phyloP scores from a whole-genome alignment of 2,797 vertebrate species.

The Knipowitschia caucasica region DNA sequence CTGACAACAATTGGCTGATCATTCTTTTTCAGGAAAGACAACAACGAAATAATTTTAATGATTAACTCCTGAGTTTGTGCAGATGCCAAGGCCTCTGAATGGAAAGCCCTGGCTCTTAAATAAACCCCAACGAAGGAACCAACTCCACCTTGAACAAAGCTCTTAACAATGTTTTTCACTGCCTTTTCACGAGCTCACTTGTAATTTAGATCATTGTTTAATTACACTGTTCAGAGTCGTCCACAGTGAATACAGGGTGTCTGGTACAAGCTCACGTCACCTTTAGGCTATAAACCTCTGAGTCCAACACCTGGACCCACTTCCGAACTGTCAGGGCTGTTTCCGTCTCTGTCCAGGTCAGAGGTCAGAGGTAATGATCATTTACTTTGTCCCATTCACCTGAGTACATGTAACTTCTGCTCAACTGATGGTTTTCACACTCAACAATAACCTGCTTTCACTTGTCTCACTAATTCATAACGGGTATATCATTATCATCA shows the following conservation, averaged over 20 bases:
- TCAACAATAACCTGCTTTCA: neutral
- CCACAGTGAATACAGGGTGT: constrained; percentile 1
- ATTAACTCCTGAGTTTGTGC: constrained; percentile 2
- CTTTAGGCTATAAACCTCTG: constrained; percentile 37
- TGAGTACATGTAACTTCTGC: neutral
- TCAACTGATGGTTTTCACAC: neutral
- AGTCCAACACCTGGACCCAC: constrained; percentile 55
- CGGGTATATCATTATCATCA: neutral
- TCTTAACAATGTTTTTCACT: constrained; percentile 35
- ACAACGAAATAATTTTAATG: constrained; percentile 14
- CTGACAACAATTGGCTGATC: neutral
- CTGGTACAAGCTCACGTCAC: constrained; percentile 28
- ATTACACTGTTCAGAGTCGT: constrained; percentile 20
- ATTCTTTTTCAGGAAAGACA: neutral
- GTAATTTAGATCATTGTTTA: constrained; percentile 16
- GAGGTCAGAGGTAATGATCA: neutral
- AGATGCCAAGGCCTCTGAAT: neutral
- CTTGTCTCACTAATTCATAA: neutral
- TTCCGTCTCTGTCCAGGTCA: constrained; percentile 21
- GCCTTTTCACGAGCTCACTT: constrained; percentile 20
- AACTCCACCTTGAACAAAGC: constrained; percentile 9
- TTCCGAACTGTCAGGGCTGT: constrained; percentile 38
- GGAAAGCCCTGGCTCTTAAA: constrained; percentile 10
- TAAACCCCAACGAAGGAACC: constrained; percentile 22
- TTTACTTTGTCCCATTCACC: neutral